Conservation (phyloP, 1,140 invertebrate genomes). For the Leptinotarsa defecta region DNA sequence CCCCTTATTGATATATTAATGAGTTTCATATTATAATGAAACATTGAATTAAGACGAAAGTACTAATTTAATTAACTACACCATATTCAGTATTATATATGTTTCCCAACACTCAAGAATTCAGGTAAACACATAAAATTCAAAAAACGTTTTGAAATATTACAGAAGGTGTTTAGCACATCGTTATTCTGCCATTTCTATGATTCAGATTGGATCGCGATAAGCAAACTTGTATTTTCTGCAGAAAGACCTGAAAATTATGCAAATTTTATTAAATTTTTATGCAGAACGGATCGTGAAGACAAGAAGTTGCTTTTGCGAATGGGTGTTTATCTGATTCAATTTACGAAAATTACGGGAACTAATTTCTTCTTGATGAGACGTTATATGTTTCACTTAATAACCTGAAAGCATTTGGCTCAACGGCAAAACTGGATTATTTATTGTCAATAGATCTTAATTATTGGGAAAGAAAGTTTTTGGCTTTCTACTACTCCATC, state of each 20-base stretch:
- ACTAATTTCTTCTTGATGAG: neutral
- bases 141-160: neutral
- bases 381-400: neutral
- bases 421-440: neutral
- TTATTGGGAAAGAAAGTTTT: too few relatives aligned
- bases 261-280: slow-evolving; percentile 6
- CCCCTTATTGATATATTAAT: too few relatives aligned
- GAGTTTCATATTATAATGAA: too few relatives aligned
- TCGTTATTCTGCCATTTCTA: neutral
- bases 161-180: neutral
- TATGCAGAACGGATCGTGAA: neutral
- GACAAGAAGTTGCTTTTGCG: slow-evolving; percentile 4
- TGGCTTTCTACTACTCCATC: too few relatives aligned
- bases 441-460: too few relatives aligned
- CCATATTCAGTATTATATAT: too few relatives aligned
- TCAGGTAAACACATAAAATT: too few relatives aligned
- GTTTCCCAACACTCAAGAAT: too few relatives aligned
- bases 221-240: slow-evolving; percentile 3
- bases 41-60: too few relatives aligned
- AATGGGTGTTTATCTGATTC: slow-evolving; percentile 1
- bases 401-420: neutral
- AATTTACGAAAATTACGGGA: neutral
- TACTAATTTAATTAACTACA: too few relatives aligned
- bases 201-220: neutral
- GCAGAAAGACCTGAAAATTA: slow-evolving; percentile 1